Base-by-base conservation (phyloP, 35 echinoderm and acorn worm genomes). In the Strongylocentrotus purpuratus region DNA sequence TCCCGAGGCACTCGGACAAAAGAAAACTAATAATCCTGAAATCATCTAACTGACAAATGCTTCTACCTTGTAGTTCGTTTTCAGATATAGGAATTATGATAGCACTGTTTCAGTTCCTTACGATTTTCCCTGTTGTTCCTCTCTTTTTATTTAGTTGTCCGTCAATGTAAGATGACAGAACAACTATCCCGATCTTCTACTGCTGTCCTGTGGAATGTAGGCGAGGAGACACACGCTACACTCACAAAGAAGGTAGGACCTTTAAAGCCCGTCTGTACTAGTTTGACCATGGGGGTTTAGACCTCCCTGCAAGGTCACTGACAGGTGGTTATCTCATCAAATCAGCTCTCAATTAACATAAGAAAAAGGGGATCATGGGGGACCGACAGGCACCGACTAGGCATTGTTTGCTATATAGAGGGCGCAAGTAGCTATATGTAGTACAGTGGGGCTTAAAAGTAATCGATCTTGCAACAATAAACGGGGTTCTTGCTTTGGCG, bases 161-260 rank as follows among this genome's bases (percentile, higher is more conserved):
- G 48, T 18, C 17, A 17, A 47, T 93, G 28, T n/a, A 93, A 93
- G 47, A 58, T 3, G 9, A 6, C 10, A 15, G 91, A 47, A 25
- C n/a, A 33, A 9, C 48, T 93, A 9, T 93, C 46, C 13, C 46
- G 91, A 6, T 46, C 91, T 13, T 93, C 33, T 31, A 31, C 32
- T 13, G 91, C 91, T 3, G 48, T 93, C 48, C 91, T 93, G 18
- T 93, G 91, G 91, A 93, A 93, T n/a, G 91, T 93, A 4, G 91
- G 91, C 2, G 91, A 93, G n/a, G 48, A 47, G 12, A 93, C 91
- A 46, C 45, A 48, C 10, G 91, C 91, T 22, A 93, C 91, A 32
- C 91, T 93, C 10, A 93, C 91, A 14, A 93, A 93, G 46, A 93
- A 93, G 91, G 91, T 93, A 58, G 0, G 91, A 22, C 32, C 35